Percentiles rank a stretch among this genome's conserved stretches.
These are phyloP conservation scores for Upupa epops DNA, from an alignment of 2,113 vertebrate genomes.

Conservation along the genomic window DNA sequence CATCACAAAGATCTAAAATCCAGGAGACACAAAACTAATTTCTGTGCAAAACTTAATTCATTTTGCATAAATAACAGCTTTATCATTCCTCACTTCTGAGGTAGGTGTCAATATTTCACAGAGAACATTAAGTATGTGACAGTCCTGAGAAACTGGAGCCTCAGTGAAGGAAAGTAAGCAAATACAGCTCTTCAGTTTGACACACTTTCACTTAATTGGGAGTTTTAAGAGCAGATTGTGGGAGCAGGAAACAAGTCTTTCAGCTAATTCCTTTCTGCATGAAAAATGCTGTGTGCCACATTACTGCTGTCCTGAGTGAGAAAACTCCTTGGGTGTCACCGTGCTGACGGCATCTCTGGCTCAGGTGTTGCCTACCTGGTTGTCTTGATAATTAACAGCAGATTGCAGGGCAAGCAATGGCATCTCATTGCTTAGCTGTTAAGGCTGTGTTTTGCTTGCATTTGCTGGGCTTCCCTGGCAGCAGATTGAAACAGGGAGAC, in stretches of 20 bases:
- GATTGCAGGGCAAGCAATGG: not conserved
- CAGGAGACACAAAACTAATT: not conserved
- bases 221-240: not conserved
- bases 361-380: not conserved
- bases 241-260: not conserved
- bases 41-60: not conserved
- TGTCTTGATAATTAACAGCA: not conserved
- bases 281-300: not conserved
- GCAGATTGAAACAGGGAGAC: not conserved
- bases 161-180: not conserved
- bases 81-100: not conserved
- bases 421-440: rapidly evolving
- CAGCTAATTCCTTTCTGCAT: not conserved
- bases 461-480: not conserved
- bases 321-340: rapidly evolving
- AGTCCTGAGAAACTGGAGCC: not conserved
- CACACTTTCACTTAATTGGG: not conserved
- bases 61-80: not conserved
- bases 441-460: not conserved
- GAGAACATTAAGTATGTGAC: not conserved
- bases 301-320: not conserved
- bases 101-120: not conserved
- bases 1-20: not conserved
- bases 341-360: not conserved
- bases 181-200: not conserved